phyloP scores from a whole-genome alignment of 2,797 vertebrate species.

The Crenuchus spilurus region DNA sequence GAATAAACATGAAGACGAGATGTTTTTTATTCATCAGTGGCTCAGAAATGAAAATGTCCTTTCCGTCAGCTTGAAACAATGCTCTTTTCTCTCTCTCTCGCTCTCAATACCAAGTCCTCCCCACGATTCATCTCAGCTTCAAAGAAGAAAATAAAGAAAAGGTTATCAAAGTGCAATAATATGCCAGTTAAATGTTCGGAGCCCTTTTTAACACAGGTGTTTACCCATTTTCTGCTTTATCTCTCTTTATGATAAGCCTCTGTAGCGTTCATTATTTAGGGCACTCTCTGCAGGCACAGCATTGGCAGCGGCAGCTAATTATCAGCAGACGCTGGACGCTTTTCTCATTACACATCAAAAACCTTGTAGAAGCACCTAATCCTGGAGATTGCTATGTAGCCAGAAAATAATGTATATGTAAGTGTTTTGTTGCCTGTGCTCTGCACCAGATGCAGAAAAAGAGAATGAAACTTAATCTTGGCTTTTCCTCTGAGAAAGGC shows the following conservation, averaged over 20 bases:
- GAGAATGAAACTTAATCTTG: background rate
- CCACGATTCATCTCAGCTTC: background rate
- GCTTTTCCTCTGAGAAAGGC: slow-evolving; percentile 11
- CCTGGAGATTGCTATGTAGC: slow-evolving; percentile 25
- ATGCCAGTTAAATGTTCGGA: slow-evolving; percentile 1
- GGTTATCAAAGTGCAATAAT: slow-evolving; percentile 26
- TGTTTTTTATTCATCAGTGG: slow-evolving; percentile 17
- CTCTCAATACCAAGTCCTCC: slow-evolving; percentile 1
- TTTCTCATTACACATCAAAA: slow-evolving; percentile 58
- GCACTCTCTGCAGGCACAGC: slow-evolving; percentile 16
- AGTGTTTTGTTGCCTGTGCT: slow-evolving; percentile 35
- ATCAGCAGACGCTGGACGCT: slow-evolving; percentile 31
- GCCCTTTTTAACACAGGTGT: slow-evolving; percentile 12
- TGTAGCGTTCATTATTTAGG: slow-evolving; percentile 26
- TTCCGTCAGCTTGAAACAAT: slow-evolving; percentile 14
- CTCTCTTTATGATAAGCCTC: slow-evolving; percentile 21
- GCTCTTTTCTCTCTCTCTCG: background rate
- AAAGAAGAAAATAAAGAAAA: slow-evolving; percentile 23
- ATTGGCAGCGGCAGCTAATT: slow-evolving; percentile 33
- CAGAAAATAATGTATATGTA: slow-evolving; percentile 46
- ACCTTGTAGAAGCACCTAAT: slow-evolving; percentile 41
- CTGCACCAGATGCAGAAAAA: slow-evolving; percentile 17
- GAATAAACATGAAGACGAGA: slow-evolving; percentile 23
- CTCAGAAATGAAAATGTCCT: slow-evolving; percentile 28
- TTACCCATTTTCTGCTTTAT: slow-evolving; percentile 13